These are phyloP conservation scores for Australoheros facetus DNA, from an alignment of 2,797 vertebrate genomes.

Conservation along the genomic window DNA sequence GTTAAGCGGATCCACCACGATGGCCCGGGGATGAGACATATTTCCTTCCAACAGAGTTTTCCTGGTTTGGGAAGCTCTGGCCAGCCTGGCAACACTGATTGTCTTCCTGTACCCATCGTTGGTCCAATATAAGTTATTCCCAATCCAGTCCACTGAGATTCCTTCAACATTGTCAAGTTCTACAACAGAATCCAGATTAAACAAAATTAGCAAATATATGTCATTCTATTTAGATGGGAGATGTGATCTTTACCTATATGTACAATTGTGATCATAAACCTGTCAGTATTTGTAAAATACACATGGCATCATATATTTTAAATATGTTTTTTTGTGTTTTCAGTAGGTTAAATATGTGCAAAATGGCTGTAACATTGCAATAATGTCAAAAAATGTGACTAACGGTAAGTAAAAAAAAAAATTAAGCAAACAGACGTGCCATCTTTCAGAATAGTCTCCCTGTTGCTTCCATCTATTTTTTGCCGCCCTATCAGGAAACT, in stretches of 20 bases:
- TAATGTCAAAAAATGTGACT: background rate
- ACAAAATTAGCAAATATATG: background rate
- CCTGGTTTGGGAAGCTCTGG: conserved; percentile 90
- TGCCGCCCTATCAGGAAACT: conserved; percentile 97
- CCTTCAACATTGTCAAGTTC: conserved; percentile 98
- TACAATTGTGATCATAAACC: background rate
- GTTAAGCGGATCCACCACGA: conserved; percentile 96
- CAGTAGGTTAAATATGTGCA: background rate
- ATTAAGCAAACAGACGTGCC: conserved; percentile 76
- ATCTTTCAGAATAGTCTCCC: conserved; percentile 96
- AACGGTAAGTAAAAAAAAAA: background rate
- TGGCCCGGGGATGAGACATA: conserved; percentile 97
- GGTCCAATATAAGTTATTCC: conserved; percentile 98
- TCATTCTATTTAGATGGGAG: background rate
- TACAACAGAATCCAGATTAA: conserved; percentile 59
- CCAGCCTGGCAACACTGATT: conserved; percentile 92
- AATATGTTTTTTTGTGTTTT: background rate
- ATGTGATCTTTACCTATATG: background rate
- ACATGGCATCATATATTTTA: background rate
- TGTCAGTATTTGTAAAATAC: background rate
- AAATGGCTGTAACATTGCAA: background rate
- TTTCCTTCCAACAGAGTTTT: conserved; percentile 95
- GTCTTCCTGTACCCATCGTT: conserved; percentile 97
- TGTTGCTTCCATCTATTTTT: conserved; percentile 90
- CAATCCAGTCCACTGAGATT: conserved; percentile 98